Base-by-base conservation (phyloP, 1,140 invertebrate species). In the Heliconius hewitsoni region DNA sequence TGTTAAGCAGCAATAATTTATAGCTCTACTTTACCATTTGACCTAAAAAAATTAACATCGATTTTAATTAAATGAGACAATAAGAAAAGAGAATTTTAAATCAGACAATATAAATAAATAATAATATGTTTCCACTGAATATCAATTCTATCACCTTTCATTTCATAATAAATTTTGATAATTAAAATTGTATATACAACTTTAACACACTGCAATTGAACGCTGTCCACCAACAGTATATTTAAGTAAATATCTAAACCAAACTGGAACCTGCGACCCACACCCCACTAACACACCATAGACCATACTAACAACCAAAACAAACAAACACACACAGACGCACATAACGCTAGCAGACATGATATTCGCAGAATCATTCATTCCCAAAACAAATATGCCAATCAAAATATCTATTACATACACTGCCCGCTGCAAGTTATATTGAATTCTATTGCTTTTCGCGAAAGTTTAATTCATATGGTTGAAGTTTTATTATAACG, bases 371-470 rank as follows among this genome's bases (percentile, higher is more conserved):
- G 27, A 66, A 66, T 66, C 60, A 30, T 30, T 3, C 23, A 30
- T 66, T 3, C 23, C 60, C 23, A 66, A 66, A 66, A 66, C 60
- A 66, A 66, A 66, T 66, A 66, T 66, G 60, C 60, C 60, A 66
- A 30, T 66, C 23, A 30, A 66, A 66, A 66, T 66, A 66, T 16
- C 27, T 66, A 30, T 66, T 27, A 30, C n/a, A 27, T 27, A 27
- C 60, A 16, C 27, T 9, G 23, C n/a, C n/a, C 42, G 42, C 42
- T 66, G 4, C 60, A 66, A 66, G 13, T 30, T 27, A 66, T 66
- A 66, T 27, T 66, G 60, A 66, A 66, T 66, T 30, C 23, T 66
- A 66, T 66, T 66, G 27, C 27, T 66, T 66, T 66, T 23, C 23
- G 60, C 23, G 11, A 66, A 66, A 66, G 60, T 30, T 13, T 66